Conservation (phyloP, 2,888 invertebrate species). For the Corythucha ciliata region DNA sequence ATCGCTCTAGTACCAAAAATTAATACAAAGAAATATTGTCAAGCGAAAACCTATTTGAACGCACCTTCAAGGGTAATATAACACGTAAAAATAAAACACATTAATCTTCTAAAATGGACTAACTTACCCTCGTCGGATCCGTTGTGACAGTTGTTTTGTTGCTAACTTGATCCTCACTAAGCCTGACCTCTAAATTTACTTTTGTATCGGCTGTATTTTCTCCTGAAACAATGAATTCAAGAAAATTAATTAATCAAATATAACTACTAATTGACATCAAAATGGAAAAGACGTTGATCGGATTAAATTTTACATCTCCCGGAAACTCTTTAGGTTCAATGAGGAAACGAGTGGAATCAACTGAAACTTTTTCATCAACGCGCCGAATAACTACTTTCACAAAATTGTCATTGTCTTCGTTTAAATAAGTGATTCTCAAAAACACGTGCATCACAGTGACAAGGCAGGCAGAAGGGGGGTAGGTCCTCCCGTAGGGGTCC, state of each 20-base stretch:
- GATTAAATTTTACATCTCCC: constrained; percentile 4
- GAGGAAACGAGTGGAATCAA: no score
- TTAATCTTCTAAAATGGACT: no score
- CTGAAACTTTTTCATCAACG: no score
- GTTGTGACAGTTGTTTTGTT: constrained; percentile 21
- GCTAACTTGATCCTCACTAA: constrained; percentile 20
- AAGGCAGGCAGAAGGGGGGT: no score
- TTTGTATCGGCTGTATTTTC: constrained; percentile 22
- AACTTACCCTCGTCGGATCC: constrained; percentile 19
- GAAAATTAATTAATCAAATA: background rate
- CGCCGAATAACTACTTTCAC: no score
- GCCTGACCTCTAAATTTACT: constrained; percentile 15
- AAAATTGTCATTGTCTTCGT: no score
- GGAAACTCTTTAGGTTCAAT: background rate
- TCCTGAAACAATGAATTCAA: constrained; percentile 8
- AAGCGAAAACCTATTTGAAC: background rate
- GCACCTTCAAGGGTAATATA: background rate
- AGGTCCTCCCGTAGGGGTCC: no score
- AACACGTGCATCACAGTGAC: no score
- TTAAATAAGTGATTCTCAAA: no score
- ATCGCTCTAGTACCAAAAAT: constrained; percentile 23
- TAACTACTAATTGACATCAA: background rate
- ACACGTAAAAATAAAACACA: no score
- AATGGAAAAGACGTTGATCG: background rate
- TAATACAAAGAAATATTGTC: background rate